Evolutionary conservation across 2,888 invertebrate species (phyloP), one percentile per base, ranked within the genome.

Genomic region (Eupithecia exiguata): DNA sequence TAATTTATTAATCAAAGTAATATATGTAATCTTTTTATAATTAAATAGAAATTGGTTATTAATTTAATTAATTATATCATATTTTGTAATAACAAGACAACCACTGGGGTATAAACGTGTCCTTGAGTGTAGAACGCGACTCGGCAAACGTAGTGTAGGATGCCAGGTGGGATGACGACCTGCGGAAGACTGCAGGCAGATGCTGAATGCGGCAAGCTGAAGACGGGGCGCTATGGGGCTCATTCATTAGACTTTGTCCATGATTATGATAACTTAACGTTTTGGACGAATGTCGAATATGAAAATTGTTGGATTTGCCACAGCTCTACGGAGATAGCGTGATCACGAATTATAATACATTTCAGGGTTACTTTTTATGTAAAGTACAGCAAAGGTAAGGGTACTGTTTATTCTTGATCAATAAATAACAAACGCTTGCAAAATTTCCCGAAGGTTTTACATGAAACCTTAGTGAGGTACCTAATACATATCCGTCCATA

Each of bases 291-390:
- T 7, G 53, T 4, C 10, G 53, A 14, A 58, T 58, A 58, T 25
- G 58, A 58, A 25, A 25, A 25, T n/a, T n/a, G 12, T 65, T 63
- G 0, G 5, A 10, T 35, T 65, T 10, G 35, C 36, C 66, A 66
- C 14, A 62, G 46, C 46, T 70, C 67, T 46, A 68, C 40, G 21
- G 30, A 21, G n/a, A 46, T 72, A n/a, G 71, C 71, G 67, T 71
- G 71, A 43, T 67, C 18, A 21, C 40, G 68, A 62, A 72, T 68
- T 62, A 30, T 68, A 38, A 67, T 61, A 61, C 46, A 16, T 70
- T 76, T 76, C 76, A 76, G 73, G 76, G 76, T 76, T 71, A 76
- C 61, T 69, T 70, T 69, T 70, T 58, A 30, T 71, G 72, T 75
- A 67, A 75, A 75, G 71, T 58, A 65, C 38, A 38, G 30, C 69